These are phyloP conservation scores for Sebastes oblongus DNA, from an alignment of 2,797 vertebrate genomes.

Conservation along the genomic window DNA sequence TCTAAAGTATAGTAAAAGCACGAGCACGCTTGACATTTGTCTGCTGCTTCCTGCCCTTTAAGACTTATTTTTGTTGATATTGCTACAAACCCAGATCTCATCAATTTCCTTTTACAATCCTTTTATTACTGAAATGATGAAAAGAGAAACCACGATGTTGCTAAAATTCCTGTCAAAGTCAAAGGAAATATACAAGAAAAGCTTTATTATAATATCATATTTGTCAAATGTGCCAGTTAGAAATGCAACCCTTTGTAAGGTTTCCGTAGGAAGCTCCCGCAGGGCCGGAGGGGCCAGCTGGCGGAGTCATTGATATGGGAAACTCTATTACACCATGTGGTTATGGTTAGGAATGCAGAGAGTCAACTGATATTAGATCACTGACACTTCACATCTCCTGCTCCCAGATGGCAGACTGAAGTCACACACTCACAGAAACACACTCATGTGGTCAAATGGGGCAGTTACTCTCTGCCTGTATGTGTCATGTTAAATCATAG, in stretches of 20 bases:
- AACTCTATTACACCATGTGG: constrained; percentile 36
- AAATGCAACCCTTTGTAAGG: background rate
- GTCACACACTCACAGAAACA: background rate
- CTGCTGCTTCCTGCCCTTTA: too few species aligned
- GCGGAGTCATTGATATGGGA: constrained; percentile 46
- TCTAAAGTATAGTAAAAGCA: background rate
- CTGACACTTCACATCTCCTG: background rate
- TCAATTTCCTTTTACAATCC: background rate
- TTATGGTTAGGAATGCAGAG: constrained; percentile 40
- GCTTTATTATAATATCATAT: background rate
- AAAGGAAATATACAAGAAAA: background rate
- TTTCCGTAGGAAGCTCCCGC: background rate
- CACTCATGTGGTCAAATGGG: background rate
- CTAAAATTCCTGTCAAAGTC: background rate
- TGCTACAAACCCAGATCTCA: background rate
- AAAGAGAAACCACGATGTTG: background rate
- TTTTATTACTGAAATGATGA: background rate
- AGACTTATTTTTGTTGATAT: background rate
- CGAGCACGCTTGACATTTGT: too few species aligned
- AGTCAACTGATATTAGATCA: constrained; percentile 53
- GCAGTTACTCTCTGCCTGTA: background rate
- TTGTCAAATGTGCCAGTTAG: background rate
- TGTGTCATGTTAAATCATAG: background rate
- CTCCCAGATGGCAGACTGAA: constrained; percentile 14
- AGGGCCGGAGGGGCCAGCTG: constrained; percentile 24